Evolutionary conservation across 2,113 vertebrate species (phyloP).

Genomic region (Siniperca chuatsi): DNA sequence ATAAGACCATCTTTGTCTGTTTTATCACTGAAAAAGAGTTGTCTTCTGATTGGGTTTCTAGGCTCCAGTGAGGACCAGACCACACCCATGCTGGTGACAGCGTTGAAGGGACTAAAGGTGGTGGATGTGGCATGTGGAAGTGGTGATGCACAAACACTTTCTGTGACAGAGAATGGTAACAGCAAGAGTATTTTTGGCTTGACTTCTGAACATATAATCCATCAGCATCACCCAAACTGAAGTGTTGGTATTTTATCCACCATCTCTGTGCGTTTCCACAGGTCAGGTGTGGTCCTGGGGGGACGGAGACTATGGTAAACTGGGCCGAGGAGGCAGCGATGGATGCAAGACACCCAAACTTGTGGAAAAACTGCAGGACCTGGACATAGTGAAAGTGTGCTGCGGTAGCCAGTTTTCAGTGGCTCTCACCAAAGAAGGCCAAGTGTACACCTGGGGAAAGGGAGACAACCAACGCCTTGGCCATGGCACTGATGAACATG

Average conservation of each 20-base stretch:
- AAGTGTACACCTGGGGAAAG: slow-evolving; percentile 98
- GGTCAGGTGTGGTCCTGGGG: slow-evolving; percentile 99
- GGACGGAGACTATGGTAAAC: slow-evolving; percentile 97
- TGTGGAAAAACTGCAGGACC: slow-evolving; percentile 96
- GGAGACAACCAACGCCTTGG: slow-evolving; percentile 98
- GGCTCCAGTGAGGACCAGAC: slow-evolving; percentile 98
- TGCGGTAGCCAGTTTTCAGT: slow-evolving; percentile 98
- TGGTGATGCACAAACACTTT: slow-evolving; percentile 96
- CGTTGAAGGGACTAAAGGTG: slow-evolving; percentile 95
- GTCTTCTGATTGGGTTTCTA: slow-evolving; percentile 55
- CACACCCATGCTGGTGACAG: slow-evolving; percentile 94
- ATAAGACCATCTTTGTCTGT: neutral
- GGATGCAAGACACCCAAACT: slow-evolving; percentile 97
- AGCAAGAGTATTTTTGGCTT: neutral
- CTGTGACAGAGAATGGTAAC: slow-evolving; percentile 96
- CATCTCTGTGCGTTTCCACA: slow-evolving; percentile 53
- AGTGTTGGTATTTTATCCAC: neutral
- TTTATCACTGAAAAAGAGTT: neutral
- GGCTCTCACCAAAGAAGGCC: slow-evolving; percentile 95
- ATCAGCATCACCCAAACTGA: neutral
- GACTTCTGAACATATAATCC: neutral
- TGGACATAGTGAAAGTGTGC: slow-evolving; percentile 94
- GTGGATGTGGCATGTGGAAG: slow-evolving; percentile 96
- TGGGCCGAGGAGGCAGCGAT: slow-evolving; percentile 96
- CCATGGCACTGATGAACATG: slow-evolving; percentile 96